Percentiles rank a stretch among this genome's conserved stretches.
phyloP scores from a whole-genome alignment of 2,113 vertebrate genomes.

The Ictalurus furcatus region DNA sequence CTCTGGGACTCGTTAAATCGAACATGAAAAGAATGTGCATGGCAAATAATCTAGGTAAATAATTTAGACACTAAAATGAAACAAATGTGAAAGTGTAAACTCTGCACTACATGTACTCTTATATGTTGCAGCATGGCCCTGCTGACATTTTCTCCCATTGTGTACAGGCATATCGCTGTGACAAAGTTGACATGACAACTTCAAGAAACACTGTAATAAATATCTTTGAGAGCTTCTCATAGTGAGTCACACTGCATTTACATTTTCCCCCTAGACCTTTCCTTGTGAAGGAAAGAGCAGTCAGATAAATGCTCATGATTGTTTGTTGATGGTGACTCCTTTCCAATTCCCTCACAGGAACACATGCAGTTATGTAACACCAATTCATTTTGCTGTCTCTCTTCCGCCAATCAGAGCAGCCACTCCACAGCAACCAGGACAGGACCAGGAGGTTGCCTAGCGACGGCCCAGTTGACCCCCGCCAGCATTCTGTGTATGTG shows the following conservation, averaged over 20 bases:
- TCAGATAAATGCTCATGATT: neutral
- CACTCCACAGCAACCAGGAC: conserved; percentile 38
- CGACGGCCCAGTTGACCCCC: conserved; percentile 45
- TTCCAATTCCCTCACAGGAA: conserved; percentile 35
- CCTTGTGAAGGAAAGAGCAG: neutral
- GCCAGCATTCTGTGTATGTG: conserved; percentile 32
- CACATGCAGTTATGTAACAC: conserved; percentile 40
- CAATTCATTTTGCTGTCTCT: conserved; percentile 19
- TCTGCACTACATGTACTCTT: neutral
- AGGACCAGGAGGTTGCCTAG: conserved; percentile 44
- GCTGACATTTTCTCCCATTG: neutral
- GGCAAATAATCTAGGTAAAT: neutral
- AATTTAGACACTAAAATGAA: conserved; percentile 5
- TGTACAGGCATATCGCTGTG: neutral
- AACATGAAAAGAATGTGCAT: conserved; percentile 3
- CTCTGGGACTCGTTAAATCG: conserved; percentile 29
- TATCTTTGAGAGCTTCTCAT: neutral
- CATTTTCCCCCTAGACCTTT: neutral
- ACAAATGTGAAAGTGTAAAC: neutral
- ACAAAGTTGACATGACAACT: conserved; percentile 13
- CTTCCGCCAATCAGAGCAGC: conserved; percentile 44
- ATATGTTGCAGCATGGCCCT: neutral
- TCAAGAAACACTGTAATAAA: conserved; percentile 18
- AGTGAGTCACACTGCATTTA: neutral
- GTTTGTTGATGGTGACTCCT: conserved; percentile 38